Conservation (phyloP, 2,113 vertebrate genomes). For the Callopanchax toddi region DNA sequence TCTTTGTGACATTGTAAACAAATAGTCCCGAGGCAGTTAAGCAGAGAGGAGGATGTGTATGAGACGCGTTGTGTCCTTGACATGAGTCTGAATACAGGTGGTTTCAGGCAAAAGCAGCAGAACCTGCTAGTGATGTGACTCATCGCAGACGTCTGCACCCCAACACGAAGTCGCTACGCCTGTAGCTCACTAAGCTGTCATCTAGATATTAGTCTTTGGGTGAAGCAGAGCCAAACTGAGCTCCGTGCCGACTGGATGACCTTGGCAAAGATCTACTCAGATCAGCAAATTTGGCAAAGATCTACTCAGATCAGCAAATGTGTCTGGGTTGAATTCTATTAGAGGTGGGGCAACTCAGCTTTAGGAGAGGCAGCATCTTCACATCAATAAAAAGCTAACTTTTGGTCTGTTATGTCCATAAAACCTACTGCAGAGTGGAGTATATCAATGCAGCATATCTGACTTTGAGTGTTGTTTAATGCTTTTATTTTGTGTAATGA, state of each 20-base stretch:
- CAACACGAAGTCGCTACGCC: slow-evolving; percentile 21
- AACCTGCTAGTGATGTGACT: slow-evolving; percentile 47
- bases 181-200: slow-evolving; percentile 52
- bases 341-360: slow-evolving; percentile 47
- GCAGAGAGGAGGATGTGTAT: too few species aligned
- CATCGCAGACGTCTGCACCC: slow-evolving; percentile 46
- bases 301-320: slow-evolving; percentile 63
- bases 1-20: slow-evolving; percentile 52
- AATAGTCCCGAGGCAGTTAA: slow-evolving; percentile 35
- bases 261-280: too few species aligned
- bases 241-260: slow-evolving; percentile 54
- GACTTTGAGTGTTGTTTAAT: background rate
- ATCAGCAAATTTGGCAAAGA: too few species aligned
- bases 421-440: slow-evolving; percentile 9
- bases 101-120: slow-evolving; percentile 25
- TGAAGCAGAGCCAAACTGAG: slow-evolving; percentile 42
- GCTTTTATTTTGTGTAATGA: too few species aligned
- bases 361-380: slow-evolving; percentile 28
- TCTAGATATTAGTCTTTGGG: slow-evolving; percentile 46
- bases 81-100: slow-evolving; percentile 29
- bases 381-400: slow-evolving; percentile 28
- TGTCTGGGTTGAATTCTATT: slow-evolving; percentile 57
- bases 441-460: slow-evolving; percentile 18
- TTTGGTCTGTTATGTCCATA: slow-evolving; percentile 17
- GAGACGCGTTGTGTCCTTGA: slow-evolving; percentile 8